Conservation (phyloP, 64 coral and sea anemone species). For the Pocillopora damicornis region DNA sequence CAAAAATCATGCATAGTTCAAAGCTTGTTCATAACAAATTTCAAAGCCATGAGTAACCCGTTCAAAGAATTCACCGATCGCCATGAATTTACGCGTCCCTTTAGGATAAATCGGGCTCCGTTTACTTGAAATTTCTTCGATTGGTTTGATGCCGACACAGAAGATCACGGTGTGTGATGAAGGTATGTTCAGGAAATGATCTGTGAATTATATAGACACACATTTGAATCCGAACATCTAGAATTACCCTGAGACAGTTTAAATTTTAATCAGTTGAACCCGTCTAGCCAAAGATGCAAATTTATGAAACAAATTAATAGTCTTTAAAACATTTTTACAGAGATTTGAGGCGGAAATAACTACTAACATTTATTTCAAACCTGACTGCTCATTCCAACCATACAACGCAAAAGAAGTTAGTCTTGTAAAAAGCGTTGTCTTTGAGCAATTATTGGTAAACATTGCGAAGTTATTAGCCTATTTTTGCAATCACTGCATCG, state of each 20-base stretch:
- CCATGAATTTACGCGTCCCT: not conserved
- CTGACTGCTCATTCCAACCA: too few species aligned
- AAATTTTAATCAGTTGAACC: slow-evolving; percentile 6
- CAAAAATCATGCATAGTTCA: slow-evolving; percentile 2
- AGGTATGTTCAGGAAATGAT: slow-evolving; percentile 5
- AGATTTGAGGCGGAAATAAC: not conserved
- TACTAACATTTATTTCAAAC: not conserved
- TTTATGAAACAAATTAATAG: not conserved
- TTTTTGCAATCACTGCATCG: too few species aligned
- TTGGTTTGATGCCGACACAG: not conserved
- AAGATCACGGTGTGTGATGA: slow-evolving; percentile 2
- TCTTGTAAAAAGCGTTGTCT: too few species aligned
- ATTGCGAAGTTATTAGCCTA: too few species aligned
- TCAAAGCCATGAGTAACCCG: slow-evolving; percentile 7
- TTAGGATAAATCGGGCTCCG: not conserved
- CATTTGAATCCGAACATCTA: not conserved
- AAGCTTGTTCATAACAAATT: not conserved
- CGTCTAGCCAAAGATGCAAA: not conserved
- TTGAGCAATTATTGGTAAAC: too few species aligned
- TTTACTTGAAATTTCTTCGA: not conserved
- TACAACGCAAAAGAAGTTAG: too few species aligned
- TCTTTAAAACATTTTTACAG: too few species aligned
- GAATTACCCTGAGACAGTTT: not conserved
- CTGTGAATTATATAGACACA: not conserved
- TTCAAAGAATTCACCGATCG: not conserved